phyloP scores from a whole-genome alignment of 2,797 vertebrate genomes.

The Coreius guichenoti region DNA sequence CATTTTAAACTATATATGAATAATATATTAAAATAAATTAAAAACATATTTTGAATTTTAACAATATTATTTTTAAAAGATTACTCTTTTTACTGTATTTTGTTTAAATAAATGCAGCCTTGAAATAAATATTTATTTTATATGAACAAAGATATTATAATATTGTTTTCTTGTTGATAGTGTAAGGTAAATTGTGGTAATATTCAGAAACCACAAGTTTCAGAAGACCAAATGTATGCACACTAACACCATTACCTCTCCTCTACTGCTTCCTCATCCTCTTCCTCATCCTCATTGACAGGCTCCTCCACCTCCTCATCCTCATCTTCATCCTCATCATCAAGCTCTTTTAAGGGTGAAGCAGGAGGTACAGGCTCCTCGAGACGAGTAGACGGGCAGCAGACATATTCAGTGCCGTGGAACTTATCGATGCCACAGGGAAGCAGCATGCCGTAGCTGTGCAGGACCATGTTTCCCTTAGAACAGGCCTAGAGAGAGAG shows the following conservation, averaged over 20 bases:
- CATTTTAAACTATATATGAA: too few relatives aligned
- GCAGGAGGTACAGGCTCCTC: slow-evolving; percentile 72
- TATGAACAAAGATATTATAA: background rate
- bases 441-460: slow-evolving; percentile 95
- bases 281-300: slow-evolving; percentile 73
- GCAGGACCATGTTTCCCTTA: slow-evolving; percentile 86
- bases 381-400: slow-evolving; percentile 84
- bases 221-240: background rate
- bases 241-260: slow-evolving; percentile 66
- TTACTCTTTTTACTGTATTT: too few relatives aligned
- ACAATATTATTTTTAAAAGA: too few relatives aligned
- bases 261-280: slow-evolving; percentile 61
- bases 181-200: background rate
- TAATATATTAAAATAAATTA: too few relatives aligned
- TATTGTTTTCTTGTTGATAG: background rate
- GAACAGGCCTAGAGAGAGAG: slow-evolving; percentile 83
- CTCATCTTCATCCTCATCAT: slow-evolving; percentile 76
- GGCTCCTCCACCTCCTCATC: slow-evolving; percentile 61
- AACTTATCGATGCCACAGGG: slow-evolving; percentile 95
- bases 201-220: background rate
- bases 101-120: too few relatives aligned
- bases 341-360: slow-evolving; percentile 70
- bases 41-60: too few relatives aligned
- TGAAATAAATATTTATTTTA: too few relatives aligned
- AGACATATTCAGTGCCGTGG: slow-evolving; percentile 94